Conservation (phyloP, 1,140 invertebrate species). For the Leucophenga varia region DNA sequence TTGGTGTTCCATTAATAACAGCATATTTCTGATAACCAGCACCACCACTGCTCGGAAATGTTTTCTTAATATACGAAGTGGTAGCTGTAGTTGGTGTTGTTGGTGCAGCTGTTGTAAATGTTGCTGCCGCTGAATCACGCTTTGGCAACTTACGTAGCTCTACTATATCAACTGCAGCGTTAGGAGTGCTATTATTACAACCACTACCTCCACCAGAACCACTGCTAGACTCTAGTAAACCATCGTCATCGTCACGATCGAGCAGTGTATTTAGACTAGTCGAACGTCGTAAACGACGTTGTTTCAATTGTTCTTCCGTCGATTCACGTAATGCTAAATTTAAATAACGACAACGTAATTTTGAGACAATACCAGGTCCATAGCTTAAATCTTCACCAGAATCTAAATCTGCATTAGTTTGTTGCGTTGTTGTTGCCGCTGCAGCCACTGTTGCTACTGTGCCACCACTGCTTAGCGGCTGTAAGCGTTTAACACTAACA, state of each 20-base stretch:
- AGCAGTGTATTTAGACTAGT: constrained; percentile 82
- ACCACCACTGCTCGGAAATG: too few species aligned
- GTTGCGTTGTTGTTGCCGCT: constrained; percentile 9
- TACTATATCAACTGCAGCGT: constrained; percentile 3
- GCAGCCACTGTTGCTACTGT: constrained; percentile 4
- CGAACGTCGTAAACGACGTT: constrained; percentile 71
- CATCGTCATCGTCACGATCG: constrained; percentile 63
- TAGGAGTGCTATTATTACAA: too few species aligned
- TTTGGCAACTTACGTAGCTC: background rate
- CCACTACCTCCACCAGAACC: too few species aligned
- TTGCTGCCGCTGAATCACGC: background rate
- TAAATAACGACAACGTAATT: constrained; percentile 79
- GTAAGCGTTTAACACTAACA: too few species aligned
- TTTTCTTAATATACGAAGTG: background rate
- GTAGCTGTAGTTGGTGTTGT: background rate
- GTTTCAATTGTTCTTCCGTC: constrained; percentile 61
- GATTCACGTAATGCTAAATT: constrained; percentile 75
- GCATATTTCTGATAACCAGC: background rate
- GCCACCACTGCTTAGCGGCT: too few species aligned
- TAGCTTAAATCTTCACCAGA: constrained; percentile 77
- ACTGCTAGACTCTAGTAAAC: too few species aligned
- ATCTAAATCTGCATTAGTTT: constrained; percentile 18
- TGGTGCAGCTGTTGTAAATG: constrained; percentile 4
- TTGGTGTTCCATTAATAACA: too few species aligned
- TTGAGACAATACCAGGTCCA: constrained; percentile 88